Conservation (phyloP, 2,113 vertebrate species). For the Synodontis membranacea region DNA sequence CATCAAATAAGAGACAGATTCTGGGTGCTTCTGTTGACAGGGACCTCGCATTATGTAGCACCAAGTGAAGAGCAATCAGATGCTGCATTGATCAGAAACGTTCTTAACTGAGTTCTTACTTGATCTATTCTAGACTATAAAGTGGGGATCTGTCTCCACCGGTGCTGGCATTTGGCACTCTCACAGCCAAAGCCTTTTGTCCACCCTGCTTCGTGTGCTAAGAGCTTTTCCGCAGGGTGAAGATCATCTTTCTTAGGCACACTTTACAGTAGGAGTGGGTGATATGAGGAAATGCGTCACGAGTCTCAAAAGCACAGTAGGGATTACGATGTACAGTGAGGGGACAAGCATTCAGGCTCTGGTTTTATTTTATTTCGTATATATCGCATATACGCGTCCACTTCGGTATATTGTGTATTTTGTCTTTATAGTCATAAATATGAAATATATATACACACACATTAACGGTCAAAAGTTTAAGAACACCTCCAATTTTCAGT, state of each 20-base stretch:
- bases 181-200: background rate
- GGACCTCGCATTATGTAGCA: slow-evolving; percentile 64
- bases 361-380: background rate
- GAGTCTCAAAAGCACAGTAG: background rate
- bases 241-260: background rate
- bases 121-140: slow-evolving; percentile 4
- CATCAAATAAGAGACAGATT: slow-evolving; percentile 60
- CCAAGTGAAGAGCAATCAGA: slow-evolving; percentile 58
- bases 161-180: slow-evolving; percentile 21
- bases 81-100: slow-evolving; percentile 5
- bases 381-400: background rate
- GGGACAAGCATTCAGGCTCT: background rate
- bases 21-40: slow-evolving; percentile 74
- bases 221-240: slow-evolving; percentile 16
- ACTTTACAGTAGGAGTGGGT: background rate
- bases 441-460: too few relatives aligned
- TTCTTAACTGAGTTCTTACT: slow-evolving; percentile 4
- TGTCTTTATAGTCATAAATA: background rate
- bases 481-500: too few relatives aligned
- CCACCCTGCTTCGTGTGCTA: background rate
- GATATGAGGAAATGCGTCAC: background rate
- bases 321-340: background rate
- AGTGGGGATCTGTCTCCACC: background rate
- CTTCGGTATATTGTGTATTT: background rate
- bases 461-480: too few relatives aligned